Conservation (phyloP, 1,140 invertebrate species). For the Hyphantria cunea region DNA sequence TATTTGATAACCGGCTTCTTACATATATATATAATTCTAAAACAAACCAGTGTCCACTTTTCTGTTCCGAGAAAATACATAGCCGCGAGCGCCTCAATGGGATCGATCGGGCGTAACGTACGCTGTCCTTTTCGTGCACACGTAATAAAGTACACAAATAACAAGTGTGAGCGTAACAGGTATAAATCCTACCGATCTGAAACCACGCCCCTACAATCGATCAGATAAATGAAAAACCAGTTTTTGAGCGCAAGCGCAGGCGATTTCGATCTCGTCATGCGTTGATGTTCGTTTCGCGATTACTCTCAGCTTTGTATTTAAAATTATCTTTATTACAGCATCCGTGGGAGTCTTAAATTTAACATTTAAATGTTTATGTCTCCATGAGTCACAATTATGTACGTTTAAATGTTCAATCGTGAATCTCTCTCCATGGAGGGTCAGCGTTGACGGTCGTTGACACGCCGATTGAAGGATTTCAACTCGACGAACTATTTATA, state of each 20-base stretch:
- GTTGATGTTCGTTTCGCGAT: slow-evolving; percentile 50
- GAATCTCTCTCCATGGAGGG: slow-evolving; percentile 28
- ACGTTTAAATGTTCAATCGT: slow-evolving; percentile 35
- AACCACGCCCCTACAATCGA: slow-evolving; percentile 66
- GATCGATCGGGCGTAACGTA: slow-evolving; percentile 61
- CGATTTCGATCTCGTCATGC: slow-evolving; percentile 69
- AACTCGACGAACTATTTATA: slow-evolving; percentile 1
- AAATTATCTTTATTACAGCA: slow-evolving; percentile 71
- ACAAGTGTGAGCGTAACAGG: slow-evolving; percentile 42
- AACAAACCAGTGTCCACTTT: slow-evolving; percentile 39
- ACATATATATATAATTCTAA: slow-evolving; percentile 30
- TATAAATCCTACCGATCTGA: slow-evolving; percentile 35
- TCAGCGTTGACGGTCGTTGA: slow-evolving; percentile 30
- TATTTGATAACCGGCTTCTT: not conserved
- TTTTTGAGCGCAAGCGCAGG: slow-evolving; percentile 55
- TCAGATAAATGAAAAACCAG: slow-evolving; percentile 65
- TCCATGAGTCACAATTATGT: slow-evolving; percentile 38
- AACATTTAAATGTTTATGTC: slow-evolving; percentile 37
- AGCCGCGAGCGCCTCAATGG: slow-evolving; percentile 40
- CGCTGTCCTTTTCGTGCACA: slow-evolving; percentile 44
- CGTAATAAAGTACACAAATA: not conserved
- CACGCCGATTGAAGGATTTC: slow-evolving; percentile 20
- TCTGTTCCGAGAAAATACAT: slow-evolving; percentile 51
- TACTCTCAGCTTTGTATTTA: slow-evolving; percentile 58
- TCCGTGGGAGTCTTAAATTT: slow-evolving; percentile 62